A percentile compares a stretch with the other conserved stretches of the same genome.
These are phyloP conservation scores for Ptychochromis oligacanthus DNA, from an alignment of 2,113 vertebrate species.

Conservation along the genomic window DNA sequence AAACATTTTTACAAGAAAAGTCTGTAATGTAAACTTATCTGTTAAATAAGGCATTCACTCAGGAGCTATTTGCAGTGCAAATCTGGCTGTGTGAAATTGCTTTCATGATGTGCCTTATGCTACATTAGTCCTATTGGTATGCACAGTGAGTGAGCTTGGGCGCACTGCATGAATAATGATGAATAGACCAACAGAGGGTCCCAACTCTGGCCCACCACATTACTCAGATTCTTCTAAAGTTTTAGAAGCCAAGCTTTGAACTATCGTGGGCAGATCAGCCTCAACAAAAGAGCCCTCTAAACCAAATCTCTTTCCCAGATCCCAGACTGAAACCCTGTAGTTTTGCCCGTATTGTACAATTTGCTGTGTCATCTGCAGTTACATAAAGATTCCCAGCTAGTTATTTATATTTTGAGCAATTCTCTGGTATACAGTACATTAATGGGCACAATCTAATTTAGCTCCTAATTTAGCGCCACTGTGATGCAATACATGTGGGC, in stretches of 20 bases:
- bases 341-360: slow-evolving; percentile 36
- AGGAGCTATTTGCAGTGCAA: neutral
- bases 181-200: slow-evolving; percentile 35
- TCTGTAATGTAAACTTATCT: neutral
- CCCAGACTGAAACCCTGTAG: slow-evolving; percentile 47
- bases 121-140: slow-evolving; percentile 61
- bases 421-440: neutral
- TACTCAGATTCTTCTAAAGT: slow-evolving; percentile 62
- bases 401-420: neutral
- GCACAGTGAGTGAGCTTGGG: slow-evolving; percentile 39
- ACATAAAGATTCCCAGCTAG: slow-evolving; percentile 1
- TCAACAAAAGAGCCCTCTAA: slow-evolving; percentile 62
- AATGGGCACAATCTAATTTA: neutral
- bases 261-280: slow-evolving; percentile 38
- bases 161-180: slow-evolving; percentile 54
- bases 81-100: neutral
- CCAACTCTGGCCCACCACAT: slow-evolving; percentile 39
- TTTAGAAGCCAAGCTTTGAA: slow-evolving; percentile 48
- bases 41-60: neutral
- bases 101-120: slow-evolving; percentile 43
- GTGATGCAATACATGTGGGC: slow-evolving; percentile 5
- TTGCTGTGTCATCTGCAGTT: slow-evolving; percentile 46
- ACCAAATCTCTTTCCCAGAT: slow-evolving; percentile 40
- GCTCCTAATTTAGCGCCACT: slow-evolving; percentile 14
- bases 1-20: neutral